These are phyloP conservation scores for Spea hammondii DNA, from an alignment of 2,797 vertebrate genomes.

Conservation along the genomic window DNA sequence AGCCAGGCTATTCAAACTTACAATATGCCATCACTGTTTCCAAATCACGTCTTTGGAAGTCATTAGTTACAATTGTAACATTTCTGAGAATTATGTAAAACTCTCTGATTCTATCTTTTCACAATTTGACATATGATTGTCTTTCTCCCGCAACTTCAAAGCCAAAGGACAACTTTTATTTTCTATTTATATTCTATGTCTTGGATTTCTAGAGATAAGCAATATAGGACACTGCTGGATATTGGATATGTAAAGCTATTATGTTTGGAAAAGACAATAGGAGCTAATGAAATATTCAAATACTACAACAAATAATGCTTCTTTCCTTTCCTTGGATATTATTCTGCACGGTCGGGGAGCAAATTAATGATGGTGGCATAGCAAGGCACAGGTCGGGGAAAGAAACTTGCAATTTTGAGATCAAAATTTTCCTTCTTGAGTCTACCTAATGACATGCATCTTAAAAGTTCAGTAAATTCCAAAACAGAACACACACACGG, in stretches of 20 bases:
- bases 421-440: slow-evolving; percentile 22
- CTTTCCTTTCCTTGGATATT: slow-evolving; percentile 66
- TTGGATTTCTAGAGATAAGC: slow-evolving; percentile 62
- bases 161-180: slow-evolving; percentile 57
- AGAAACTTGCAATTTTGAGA: slow-evolving; percentile 24
- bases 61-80: slow-evolving; percentile 6
- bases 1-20: too few species aligned
- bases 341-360: slow-evolving; percentile 73
- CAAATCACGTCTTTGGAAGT: neutral
- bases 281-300: slow-evolving; percentile 76
- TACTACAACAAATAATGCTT: slow-evolving; percentile 52
- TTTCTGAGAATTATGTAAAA: slow-evolving; percentile 15
- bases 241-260: slow-evolving; percentile 73
- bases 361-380: slow-evolving; percentile 67
- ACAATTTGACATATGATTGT: slow-evolving; percentile 70
- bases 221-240: slow-evolving; percentile 68
- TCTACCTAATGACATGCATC: slow-evolving; percentile 3
- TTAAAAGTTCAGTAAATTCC: neutral
- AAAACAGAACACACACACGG: neutral
- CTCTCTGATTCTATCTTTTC: slow-evolving; percentile 50
- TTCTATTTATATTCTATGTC: slow-evolving; percentile 62
- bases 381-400: slow-evolving; percentile 48
- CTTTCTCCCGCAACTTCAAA: slow-evolving; percentile 63
- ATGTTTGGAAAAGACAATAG: slow-evolving; percentile 70
- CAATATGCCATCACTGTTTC: too few species aligned